Conservation (phyloP, 2,797 vertebrate species). For the Dryobates pubescens region DNA sequence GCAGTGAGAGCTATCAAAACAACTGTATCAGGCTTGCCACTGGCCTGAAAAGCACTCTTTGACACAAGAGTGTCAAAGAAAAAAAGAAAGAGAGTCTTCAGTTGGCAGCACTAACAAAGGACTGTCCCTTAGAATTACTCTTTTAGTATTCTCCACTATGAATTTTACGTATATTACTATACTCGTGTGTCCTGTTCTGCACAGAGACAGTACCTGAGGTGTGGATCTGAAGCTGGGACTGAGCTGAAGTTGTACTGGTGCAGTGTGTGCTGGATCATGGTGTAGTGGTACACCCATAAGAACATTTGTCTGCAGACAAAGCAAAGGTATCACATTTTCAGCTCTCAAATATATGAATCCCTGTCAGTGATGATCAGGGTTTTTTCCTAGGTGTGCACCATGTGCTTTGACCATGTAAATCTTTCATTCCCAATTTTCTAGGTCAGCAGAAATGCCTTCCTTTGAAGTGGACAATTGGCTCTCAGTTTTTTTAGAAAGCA, state of each 20-base stretch:
- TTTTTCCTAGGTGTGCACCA: not conserved
- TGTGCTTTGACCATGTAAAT: not conserved
- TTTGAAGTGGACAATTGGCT: not conserved
- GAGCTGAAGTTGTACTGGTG: not conserved
- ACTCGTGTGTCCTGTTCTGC: accelerated
- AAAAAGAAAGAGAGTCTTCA: not conserved
- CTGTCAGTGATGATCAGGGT: not conserved
- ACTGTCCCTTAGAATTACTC: not conserved
- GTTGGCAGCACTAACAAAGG: not conserved
- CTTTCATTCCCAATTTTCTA: not conserved
- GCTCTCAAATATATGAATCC: not conserved
- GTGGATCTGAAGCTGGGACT: not conserved
- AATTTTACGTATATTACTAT: not conserved
- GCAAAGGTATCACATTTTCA: not conserved
- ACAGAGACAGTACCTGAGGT: not conserved
- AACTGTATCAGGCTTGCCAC: not conserved
- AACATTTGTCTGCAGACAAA: not conserved
- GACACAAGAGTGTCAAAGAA: not conserved
- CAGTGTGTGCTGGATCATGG: not conserved
- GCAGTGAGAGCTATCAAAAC: not conserved
- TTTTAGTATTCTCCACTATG: not conserved
- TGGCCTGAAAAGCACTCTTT: not conserved
- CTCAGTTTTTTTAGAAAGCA: not conserved
- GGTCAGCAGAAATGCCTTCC: not conserved
- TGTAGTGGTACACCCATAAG: not conserved